A percentile compares a stretch with the other conserved stretches of the same genome.
Conservation (phyloP, 1,140 invertebrate genomes). For the Pollicipes pollicipes region DNA sequence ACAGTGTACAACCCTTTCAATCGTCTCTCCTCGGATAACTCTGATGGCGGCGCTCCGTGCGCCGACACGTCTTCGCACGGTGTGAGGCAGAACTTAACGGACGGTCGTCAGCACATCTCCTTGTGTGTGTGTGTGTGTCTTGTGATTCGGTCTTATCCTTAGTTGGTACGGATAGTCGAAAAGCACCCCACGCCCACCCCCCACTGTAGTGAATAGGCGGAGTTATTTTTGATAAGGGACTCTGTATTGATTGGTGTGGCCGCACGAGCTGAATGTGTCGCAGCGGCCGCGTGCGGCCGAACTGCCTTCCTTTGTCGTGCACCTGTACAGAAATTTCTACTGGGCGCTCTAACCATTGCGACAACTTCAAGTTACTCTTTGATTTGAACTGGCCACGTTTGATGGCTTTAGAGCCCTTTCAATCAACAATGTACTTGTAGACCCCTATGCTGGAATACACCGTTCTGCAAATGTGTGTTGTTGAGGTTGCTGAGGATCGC, state of each 20-base stretch:
- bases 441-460: background rate
- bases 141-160: background rate
- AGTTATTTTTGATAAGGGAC: slow-evolving; percentile 1
- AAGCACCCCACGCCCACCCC: too few species aligned
- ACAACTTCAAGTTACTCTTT: background rate
- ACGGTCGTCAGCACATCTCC: too few species aligned
- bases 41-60: background rate
- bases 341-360: background rate
- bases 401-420: background rate
- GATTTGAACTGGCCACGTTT: too few species aligned
- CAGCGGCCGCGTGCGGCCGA: too few species aligned
- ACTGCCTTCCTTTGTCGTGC: background rate
- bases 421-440: background rate
- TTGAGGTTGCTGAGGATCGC: too few species aligned
- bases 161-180: background rate
- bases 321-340: background rate
- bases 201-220: background rate
- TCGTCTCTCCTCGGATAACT: background rate
- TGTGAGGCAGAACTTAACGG: too few species aligned
- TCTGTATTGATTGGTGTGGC: background rate
- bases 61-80: too few species aligned
- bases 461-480: too few species aligned
- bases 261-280: too few species aligned
- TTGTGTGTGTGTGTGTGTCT: background rate
- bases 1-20: background rate